Evolutionary conservation across 2,797 vertebrate genomes (phyloP), one percentile per base, ranked within the genome.

Genomic region (Tinamus major): DNA sequence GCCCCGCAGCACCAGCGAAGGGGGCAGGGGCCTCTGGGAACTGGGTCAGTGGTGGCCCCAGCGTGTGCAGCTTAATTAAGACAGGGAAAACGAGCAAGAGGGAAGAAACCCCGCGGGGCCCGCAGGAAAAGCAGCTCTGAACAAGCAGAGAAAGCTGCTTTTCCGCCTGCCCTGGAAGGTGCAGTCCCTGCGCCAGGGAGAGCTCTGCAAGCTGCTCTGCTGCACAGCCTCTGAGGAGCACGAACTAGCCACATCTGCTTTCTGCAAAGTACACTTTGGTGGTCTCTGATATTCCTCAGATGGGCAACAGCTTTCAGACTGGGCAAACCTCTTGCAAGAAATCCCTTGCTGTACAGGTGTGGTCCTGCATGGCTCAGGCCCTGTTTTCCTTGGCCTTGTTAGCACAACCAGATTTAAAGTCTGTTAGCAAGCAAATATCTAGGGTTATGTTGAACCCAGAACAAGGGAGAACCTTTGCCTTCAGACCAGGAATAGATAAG

Each of bases 41-140:
- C 85, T 96, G 93, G 96, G 96, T 97, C 96, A 93, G 49, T n/a
- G 65, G 56, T 87, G 71, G 89, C 85, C 95, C 68, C 33, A 63
- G 83, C 68, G 62, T 64, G 79, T 79, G 58, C 61, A 88, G 24
- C 86, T 96, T 89, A 89, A 94, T 89, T 89, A 91, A 94, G 82
- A 2, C 4, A 70, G 87, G 64, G 72, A 68, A 85, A 94, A 91
- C 27, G 51, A 92, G n/a, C 1, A 3, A 62, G 79, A 61, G 61
- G 58, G 68, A 76, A 91, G 87, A 83, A 91, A 63, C 78, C 64
- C 44, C 2, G n/a, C 7, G 15, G 63, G 67, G 70, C 49, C 31
- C 26, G 80, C 37, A 12, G 21, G 37, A 48, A 94, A 90, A 79
- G 76, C 79, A 78, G 79, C 56, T 59, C 55, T 17, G 65, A 53